Percentiles rank a stretch among this genome's conserved stretches.
Conservation (phyloP, 2,797 vertebrate genomes). For the Notoglanidium macrostoma region DNA sequence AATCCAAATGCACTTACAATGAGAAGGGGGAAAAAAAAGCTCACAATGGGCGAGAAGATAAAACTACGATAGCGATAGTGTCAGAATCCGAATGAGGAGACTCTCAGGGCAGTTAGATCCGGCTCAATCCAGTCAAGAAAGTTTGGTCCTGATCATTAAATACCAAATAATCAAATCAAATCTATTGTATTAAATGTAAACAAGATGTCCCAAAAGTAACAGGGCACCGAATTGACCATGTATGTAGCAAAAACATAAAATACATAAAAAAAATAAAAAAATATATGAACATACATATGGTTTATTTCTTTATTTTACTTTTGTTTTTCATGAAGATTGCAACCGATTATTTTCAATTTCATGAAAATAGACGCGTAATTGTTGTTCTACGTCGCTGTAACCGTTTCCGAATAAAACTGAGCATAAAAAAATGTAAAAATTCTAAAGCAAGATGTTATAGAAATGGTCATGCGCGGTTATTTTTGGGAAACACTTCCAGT, state of each 20-base stretch:
- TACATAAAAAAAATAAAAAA: neutral
- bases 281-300: neutral
- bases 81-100: conserved; percentile 88
- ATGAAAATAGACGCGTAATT: neutral
- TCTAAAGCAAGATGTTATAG: neutral
- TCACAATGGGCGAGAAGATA: conserved; percentile 93
- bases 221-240: neutral
- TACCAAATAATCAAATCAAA: neutral
- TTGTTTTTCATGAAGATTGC: neutral
- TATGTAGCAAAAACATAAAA: neutral
- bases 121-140: conserved; percentile 74
- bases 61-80: conserved; percentile 69
- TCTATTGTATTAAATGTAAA: neutral
- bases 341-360: neutral
- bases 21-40: conserved; percentile 74
- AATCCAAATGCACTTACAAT: conserved; percentile 92
- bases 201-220: neutral
- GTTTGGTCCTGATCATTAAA: conserved; percentile 74
- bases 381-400: neutral
- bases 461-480: neutral
- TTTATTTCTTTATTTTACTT: neutral
- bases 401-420: neutral
- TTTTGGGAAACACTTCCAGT: neutral
- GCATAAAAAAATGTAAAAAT: neutral
- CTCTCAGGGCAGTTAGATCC: conserved; percentile 90